Percentiles rank a stretch among this genome's conserved stretches.
phyloP scores from a whole-genome alignment of 2,113 vertebrate genomes.

The Toxotes jaculatrix region DNA sequence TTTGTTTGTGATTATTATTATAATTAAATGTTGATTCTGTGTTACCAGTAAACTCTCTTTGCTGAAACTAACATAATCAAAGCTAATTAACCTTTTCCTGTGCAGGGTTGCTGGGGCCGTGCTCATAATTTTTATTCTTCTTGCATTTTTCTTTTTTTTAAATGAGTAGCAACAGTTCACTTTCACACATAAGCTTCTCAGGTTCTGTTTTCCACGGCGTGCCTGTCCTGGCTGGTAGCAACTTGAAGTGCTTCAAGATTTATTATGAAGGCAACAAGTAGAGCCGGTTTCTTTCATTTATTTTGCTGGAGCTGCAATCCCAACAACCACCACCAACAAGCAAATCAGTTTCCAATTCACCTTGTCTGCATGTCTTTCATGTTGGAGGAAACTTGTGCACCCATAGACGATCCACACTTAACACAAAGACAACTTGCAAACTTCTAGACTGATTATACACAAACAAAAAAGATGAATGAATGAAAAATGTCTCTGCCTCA shows the following conservation, averaged over 20 bases:
- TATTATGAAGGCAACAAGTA: constrained; percentile 44
- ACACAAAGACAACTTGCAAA: not conserved
- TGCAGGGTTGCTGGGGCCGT: constrained; percentile 4
- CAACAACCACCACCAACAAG: constrained; percentile 6
- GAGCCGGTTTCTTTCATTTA: constrained; percentile 39
- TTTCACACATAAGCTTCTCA: not conserved
- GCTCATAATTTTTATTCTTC: not conserved
- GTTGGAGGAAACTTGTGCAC: constrained; percentile 2
- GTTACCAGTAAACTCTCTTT: not conserved
- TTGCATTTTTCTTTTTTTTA: constrained; percentile 15
- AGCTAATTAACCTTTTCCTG: not conserved
- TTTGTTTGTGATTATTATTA: not conserved
- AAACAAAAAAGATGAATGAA: not conserved
- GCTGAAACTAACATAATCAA: constrained; percentile 1
- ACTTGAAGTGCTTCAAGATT: constrained; percentile 22
- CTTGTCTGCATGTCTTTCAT: not conserved
- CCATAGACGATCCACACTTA: not conserved
- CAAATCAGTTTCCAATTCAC: constrained; percentile 25
- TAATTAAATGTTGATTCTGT: not conserved
- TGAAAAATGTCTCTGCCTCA: not conserved
- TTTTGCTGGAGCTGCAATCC: constrained; percentile 20
- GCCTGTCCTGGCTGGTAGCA: constrained; percentile 10
- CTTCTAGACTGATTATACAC: not conserved
- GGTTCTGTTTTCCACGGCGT: not conserved
- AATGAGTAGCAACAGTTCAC: not conserved